phyloP scores from a whole-genome alignment of 2,797 vertebrate genomes.

The Manis pentadactyla region DNA sequence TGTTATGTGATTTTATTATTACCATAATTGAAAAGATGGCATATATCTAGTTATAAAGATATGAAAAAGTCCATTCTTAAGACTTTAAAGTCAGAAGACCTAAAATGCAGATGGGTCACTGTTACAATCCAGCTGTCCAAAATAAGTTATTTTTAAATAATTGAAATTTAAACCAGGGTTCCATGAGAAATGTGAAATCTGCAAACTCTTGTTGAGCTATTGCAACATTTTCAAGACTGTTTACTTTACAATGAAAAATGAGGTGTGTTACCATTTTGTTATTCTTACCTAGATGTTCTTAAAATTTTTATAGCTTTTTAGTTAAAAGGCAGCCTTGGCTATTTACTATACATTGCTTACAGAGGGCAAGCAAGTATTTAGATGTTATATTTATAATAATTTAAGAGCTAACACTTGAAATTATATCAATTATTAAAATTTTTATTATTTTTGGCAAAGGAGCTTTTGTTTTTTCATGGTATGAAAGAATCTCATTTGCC shows the following conservation, averaged over 20 bases:
- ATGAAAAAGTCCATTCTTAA: neutral
- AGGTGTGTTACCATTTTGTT: neutral
- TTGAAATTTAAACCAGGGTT: slow-evolving; percentile 34
- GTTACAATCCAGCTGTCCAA: slow-evolving; percentile 13
- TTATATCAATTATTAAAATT: neutral
- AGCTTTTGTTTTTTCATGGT: neutral
- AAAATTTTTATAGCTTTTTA: neutral
- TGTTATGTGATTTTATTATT: neutral
- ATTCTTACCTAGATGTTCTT: neutral
- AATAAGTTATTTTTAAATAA: neutral
- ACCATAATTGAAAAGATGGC: neutral
- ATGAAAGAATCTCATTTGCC: neutral
- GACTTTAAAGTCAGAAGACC: neutral
- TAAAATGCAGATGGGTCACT: neutral
- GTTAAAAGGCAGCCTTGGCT: neutral
- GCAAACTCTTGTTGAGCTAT: slow-evolving; percentile 7
- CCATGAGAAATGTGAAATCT: neutral
- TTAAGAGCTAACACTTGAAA: slow-evolving; percentile 10
- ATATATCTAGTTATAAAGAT: neutral
- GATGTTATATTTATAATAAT: neutral
- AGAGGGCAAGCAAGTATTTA: neutral
- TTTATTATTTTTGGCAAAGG: neutral
- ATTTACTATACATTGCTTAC: neutral
- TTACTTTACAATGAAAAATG: slow-evolving; percentile 41
- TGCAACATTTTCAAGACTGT: neutral